Evolutionary conservation across 2,113 vertebrate species (phyloP), one percentile per base, ranked within the genome.

Genomic region (Sclerurus mexicanus): DNA sequence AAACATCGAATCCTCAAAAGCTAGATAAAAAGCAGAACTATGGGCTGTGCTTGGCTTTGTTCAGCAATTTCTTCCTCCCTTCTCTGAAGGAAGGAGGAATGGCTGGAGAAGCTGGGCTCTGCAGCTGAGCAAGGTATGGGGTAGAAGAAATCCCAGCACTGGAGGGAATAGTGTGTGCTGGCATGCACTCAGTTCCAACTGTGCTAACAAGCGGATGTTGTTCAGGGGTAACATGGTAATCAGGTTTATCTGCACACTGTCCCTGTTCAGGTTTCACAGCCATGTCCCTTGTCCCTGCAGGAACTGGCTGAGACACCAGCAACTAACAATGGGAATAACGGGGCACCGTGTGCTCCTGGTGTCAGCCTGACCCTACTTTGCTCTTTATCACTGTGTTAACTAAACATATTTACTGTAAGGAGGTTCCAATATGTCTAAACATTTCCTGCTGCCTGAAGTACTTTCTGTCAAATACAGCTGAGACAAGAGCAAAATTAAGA

Each of bases 11-110:
- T 93, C 80, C 94, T 95, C 93, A 96, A 95, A 95, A 92, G 52
- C 23, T 25, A 91, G 96, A 97, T 87, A 87, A 95, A 96, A 93
- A 94, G 74, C 91, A 95, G 93, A 91, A 53, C 92, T 87, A 47
- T 4, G 40, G 53, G 31, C 44, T 68, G 60, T 67, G 75, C 73
- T 89, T 81, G 69, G 50, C 84, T 95, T 95, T 72, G 62, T 74
- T 87, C 80, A 80, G 85, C 87, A 81, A 35, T 50, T 96, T 87
- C 62, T 73, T 76, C 87, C 52, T 96, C 80, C 21, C 35, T 46
- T 67, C 66, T 73, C 4, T 21, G 44, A 60, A 67, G 63, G 28
- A 25, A 74, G 35, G 50, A 87, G 63, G 59, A 59, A 71, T 24
- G 63, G 75, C 12, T 40, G 76, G n/a, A 76, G 68, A 58, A 56